Base-by-base conservation (phyloP, 2,113 vertebrate species). In the Pangasianodon hypophthalmus region DNA sequence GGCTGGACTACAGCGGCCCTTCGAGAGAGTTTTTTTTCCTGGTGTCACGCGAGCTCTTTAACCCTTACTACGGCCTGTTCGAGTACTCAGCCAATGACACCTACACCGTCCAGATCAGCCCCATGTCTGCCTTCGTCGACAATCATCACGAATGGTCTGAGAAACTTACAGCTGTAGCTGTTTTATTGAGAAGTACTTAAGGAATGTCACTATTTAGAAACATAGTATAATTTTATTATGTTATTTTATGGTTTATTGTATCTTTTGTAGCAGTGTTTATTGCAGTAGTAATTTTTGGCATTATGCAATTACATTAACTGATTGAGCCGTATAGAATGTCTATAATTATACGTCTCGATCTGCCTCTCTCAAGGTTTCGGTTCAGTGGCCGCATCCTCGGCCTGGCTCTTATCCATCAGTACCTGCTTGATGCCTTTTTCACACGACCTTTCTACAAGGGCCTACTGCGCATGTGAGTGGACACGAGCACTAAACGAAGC, bases 11-110 rank as follows among this genome's bases (percentile, higher is more conserved):
- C 96, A 99, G 98, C n/a, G 98, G 98, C 58, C 98, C 98, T 64
- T 99, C 98, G 26, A 96, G 98, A 92, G 98, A 99, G 93, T 99
- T 99, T 91, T 99, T 99, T 96, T 99, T 99, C 96, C 94, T 99
- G 92, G 98, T 99, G 87, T 99, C 98, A 62, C 97, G 98, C 94
- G 98, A 99, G 90, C 97, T 99, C 91, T 99, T 99, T 94, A 99
- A 99, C 95, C 98, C 98, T 0, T 99, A 99, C 93, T 99, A 99
- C 54, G 98, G 98, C 91, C 96, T 99, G 93, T 99, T 99, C 95
- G 98, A 99, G 93, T 99, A 99, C 94, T 99, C 98, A 46, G 98
- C 98, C 94, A 99, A 99, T 0, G 98, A 99, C 94, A 99, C 98
- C 8, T 99, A 99, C 92, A 99, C 98, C 26, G 98, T 99, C 88